Percentiles rank a stretch among this genome's conserved stretches.
phyloP scores from a whole-genome alignment of 2,888 invertebrate genomes.

The Dastarcus helophoroides region DNA sequence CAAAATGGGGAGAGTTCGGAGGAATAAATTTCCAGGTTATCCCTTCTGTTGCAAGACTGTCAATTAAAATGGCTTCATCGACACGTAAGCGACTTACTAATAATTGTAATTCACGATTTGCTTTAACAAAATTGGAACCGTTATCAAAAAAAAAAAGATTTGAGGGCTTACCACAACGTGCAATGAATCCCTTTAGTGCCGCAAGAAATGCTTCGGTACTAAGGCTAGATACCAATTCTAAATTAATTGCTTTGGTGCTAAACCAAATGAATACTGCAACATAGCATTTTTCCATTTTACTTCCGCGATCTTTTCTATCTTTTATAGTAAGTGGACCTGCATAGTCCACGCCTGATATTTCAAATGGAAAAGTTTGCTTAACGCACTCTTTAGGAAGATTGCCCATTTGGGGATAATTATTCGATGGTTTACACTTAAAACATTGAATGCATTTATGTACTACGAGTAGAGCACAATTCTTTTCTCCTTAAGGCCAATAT shows the following conservation, averaged over 20 bases:
- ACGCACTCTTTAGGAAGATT: no score
- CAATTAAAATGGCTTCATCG: no score
- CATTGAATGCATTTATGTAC: no score
- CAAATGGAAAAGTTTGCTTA: constrained; percentile 5
- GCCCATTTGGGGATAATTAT: no score
- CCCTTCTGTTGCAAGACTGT: no score
- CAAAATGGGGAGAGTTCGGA: no score
- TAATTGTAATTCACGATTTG: constrained; percentile 9
- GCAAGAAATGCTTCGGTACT: constrained; percentile 8
- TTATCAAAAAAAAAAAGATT: constrained; percentile 13
- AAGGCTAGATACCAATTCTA: constrained; percentile 12
- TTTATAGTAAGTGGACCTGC: constrained; percentile 15
- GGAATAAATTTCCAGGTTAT: no score
- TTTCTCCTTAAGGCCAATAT: no score
- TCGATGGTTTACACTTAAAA: no score
- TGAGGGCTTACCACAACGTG: constrained; percentile 9
- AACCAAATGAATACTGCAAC: constrained; percentile 13
- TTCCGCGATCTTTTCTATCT: constrained; percentile 10
- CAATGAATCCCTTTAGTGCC: constrained; percentile 11
- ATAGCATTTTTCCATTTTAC: constrained; percentile 9
- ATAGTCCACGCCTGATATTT: constrained; percentile 15
- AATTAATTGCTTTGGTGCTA: constrained; percentile 12
- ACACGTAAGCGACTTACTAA: no score
- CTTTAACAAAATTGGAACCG: constrained; percentile 13
- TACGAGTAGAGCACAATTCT: no score